Conservation (phyloP, 2,888 invertebrate genomes). For the Callimorpha dominula region DNA sequence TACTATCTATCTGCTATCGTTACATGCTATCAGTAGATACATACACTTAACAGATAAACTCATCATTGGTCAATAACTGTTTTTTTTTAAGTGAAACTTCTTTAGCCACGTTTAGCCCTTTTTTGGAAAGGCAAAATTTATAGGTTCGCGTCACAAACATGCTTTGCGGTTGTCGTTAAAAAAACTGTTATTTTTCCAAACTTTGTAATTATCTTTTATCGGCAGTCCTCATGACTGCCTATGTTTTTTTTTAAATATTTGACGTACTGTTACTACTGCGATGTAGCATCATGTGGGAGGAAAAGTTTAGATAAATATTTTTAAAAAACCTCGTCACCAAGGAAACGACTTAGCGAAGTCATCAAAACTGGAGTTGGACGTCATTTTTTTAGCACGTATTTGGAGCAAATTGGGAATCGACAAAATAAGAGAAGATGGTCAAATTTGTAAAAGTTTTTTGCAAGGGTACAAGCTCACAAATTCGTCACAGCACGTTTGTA, state of each 20-base stretch:
- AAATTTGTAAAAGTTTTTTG: neutral
- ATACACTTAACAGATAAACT: too few species aligned
- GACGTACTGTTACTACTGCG: neutral
- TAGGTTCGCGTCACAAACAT: too few species aligned
- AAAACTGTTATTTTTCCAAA: too few species aligned
- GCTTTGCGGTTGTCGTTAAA: too few species aligned
- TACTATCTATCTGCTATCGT: slow-evolving; percentile 1
- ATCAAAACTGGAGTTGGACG: neutral
- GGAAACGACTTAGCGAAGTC: neutral
- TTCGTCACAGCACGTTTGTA: neutral
- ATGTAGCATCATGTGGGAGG: neutral
- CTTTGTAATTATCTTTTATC: too few species aligned
- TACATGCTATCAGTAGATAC: too few species aligned
- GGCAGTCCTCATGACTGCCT: too few species aligned
- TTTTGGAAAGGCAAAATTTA: too few species aligned
- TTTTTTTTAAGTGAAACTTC: too few species aligned
- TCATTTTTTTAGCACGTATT: neutral
- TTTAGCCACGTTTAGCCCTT: too few species aligned
- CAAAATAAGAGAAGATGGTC: neutral
- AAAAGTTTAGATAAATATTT: neutral
- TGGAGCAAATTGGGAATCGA: neutral
- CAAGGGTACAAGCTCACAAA: neutral
- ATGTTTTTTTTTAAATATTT: neutral
- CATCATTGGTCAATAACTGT: too few species aligned
- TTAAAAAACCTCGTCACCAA: neutral